Conservation (phyloP, 2,888 invertebrate species). For the Melanostoma mellinum region DNA sequence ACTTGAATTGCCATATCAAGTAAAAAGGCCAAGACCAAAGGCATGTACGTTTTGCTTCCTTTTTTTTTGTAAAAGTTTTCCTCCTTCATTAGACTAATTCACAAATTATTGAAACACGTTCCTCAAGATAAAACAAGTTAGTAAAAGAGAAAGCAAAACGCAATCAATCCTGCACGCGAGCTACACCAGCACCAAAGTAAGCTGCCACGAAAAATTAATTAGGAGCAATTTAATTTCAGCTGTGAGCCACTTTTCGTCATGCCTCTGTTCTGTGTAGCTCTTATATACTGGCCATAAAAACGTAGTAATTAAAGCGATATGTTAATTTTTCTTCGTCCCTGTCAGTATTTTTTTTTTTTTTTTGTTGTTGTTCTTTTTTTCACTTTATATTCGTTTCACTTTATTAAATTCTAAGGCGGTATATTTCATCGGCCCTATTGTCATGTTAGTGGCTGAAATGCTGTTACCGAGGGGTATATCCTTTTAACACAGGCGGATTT, state of each 20-base stretch:
- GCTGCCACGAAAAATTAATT: constrained; percentile 57
- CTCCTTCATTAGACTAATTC: constrained; percentile 48
- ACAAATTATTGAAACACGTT: constrained; percentile 48
- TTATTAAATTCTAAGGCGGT: constrained; percentile 3
- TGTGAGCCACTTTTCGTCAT: constrained; percentile 48
- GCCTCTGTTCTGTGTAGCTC: constrained; percentile 14
- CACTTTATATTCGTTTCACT: neutral
- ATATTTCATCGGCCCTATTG: constrained; percentile 44
- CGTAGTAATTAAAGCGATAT: constrained; percentile 62
- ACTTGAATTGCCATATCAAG: no score
- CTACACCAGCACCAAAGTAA: constrained; percentile 45
- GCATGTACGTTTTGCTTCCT: no score
- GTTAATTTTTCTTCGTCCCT: constrained; percentile 41
- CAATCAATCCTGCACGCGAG: constrained; percentile 47
- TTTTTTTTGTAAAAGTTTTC: constrained; percentile 3
- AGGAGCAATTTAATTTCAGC: constrained; percentile 50
- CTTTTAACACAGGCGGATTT: constrained; percentile 1
- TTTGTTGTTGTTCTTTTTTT: neutral
- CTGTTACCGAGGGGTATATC: constrained; percentile 20
- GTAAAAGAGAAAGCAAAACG: constrained; percentile 29
- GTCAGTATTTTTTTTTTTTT: constrained; percentile 1
- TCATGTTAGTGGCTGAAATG: constrained; percentile 23
- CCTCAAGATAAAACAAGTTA: constrained; percentile 39
- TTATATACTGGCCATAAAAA: constrained; percentile 38
- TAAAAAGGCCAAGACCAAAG: no score